Base-by-base conservation (phyloP, 2,113 vertebrate genomes). In the Microcebus griseorufus region DNA sequence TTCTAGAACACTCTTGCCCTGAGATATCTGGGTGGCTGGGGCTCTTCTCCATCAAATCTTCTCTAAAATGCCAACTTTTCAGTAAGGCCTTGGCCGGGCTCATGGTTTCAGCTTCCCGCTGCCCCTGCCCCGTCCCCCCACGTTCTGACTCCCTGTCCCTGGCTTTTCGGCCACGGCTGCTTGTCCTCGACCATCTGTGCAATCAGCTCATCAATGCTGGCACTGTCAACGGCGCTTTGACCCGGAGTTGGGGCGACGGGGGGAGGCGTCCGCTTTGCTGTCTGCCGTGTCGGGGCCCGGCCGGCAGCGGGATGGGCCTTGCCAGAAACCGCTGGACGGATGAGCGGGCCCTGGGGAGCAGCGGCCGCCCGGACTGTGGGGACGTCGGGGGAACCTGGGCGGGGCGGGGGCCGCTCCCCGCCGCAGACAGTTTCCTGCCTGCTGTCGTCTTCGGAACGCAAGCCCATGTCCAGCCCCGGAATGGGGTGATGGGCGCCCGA, bases 401-500 rank as follows among this genome's bases (percentile, higher is more conserved):
- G 0, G 76, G 88, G 51, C 1, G 6, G 0, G 11, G 1, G 34
- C 76, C 25, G 95, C 69, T 48, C 60, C 48, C 12, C 1, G 1
- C 27, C 0, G 37, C 42, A 0, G 1, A 25, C 0, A 62, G 18
- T 16, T 25, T 29, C 1, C 5, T 60, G 83, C 60, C 70, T 97
- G 65, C 39, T 93, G 84, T n/a, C 75, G 78, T 78, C 90, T 88
- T 88, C 89, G 72, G 90, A 91, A 93, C 88, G 60, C 87, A 45
- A 88, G 93, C 12, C 11, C 0, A 18, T 67, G 87, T 78, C 82
- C 18, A 48, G 76, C 48, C 0, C 78, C 82, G 55, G 65, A 91
- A 93, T 51, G 37, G 78, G 64, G 51, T 84, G 89, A 93, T 92
- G 27, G 60, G 76, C 67, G 53, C 51, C 0, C 6, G 25, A 53